Evolutionary conservation across 2,888 invertebrate species (phyloP).

Genomic region (Lutraria lutraria): DNA sequence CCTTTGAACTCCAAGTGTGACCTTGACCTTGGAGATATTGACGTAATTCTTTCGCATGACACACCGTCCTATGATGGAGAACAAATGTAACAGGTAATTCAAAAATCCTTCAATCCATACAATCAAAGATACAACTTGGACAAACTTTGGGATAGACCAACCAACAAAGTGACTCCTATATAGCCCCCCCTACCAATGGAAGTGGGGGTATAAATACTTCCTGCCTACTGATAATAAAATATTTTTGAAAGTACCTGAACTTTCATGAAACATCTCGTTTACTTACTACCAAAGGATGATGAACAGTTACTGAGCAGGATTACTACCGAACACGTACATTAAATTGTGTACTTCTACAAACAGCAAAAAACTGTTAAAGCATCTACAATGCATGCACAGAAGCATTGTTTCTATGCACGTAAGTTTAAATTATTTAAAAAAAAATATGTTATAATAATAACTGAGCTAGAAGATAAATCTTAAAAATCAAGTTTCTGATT

Average conservation of each 20-base stretch:
- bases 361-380: background rate
- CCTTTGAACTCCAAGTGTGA: no score
- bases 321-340: background rate
- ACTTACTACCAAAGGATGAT: background rate
- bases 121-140: no score
- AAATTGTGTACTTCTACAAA: slow-evolving; percentile 1
- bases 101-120: no score
- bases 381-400: background rate
- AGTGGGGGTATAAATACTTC: no score
- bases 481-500: background rate
- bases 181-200: no score
- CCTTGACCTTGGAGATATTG: no score
- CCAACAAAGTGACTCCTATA: no score
- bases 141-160: no score
- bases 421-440: no score
- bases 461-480: background rate
- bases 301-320: background rate
- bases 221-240: background rate
- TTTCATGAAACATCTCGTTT: background rate
- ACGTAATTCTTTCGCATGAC: no score
- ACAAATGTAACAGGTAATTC: no score
- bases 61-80: no score
- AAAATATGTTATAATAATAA: background rate
- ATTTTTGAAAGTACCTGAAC: background rate
- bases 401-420: background rate